These are phyloP conservation scores for Meta bourneti DNA, from an alignment of 2,888 invertebrate species.

Conservation along the genomic window DNA sequence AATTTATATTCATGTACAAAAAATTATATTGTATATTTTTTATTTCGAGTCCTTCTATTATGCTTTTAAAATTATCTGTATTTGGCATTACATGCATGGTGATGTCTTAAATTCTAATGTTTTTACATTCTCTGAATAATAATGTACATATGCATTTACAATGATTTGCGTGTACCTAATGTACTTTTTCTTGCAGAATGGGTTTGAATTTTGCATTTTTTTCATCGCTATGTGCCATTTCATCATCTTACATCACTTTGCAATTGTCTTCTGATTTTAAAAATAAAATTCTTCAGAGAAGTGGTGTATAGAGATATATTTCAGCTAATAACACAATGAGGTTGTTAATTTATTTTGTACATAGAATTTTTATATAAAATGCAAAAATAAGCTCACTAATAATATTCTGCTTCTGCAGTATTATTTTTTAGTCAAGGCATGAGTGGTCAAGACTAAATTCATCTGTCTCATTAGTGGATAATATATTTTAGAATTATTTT, in stretches of 20 bases:
- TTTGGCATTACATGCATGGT: not conserved
- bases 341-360: constrained; percentile 70
- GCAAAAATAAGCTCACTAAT: constrained; percentile 8
- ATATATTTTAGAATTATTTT: constrained; percentile 67
- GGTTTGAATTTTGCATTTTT: constrained; percentile 45
- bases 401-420: constrained; percentile 50
- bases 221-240: constrained; percentile 68
- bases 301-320: constrained; percentile 50
- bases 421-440: constrained; percentile 15
- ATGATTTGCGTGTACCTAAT: constrained; percentile 17
- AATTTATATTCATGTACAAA: constrained; percentile 51
- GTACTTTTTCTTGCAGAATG: constrained; percentile 22
- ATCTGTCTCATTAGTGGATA: constrained; percentile 60
- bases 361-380: constrained; percentile 71
- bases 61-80: not conserved
- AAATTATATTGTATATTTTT: constrained; percentile 31
- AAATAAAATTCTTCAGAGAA: constrained; percentile 10
- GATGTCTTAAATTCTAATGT: constrained; percentile 24
- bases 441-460: constrained; percentile 9
- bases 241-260: constrained; percentile 37
- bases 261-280: constrained; percentile 25
- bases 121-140: constrained; percentile 19
- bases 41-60: not conserved
- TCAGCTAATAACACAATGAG: constrained; percentile 35
- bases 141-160: constrained; percentile 48